phyloP scores from a whole-genome alignment of 2,888 invertebrate species.

The Mesorhabditis belari region DNA sequence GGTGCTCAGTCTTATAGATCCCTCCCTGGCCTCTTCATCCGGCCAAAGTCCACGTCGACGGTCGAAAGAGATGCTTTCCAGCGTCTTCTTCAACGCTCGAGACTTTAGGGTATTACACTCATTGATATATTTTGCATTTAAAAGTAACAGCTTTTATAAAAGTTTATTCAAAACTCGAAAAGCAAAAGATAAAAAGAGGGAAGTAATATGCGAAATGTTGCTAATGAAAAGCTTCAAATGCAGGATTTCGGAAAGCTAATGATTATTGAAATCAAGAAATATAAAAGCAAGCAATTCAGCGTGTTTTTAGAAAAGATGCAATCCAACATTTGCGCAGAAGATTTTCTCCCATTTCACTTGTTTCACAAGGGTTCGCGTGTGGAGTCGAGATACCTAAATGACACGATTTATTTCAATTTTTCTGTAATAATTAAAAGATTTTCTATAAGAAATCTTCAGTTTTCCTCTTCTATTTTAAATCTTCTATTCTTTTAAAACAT shows the following conservation, averaged over 20 bases:
- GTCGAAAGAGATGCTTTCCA: too few relatives aligned
- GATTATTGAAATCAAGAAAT: not conserved
- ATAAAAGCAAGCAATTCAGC: not conserved
- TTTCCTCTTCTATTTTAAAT: not conserved
- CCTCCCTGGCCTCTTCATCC: too few relatives aligned
- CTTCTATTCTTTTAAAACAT: too few relatives aligned
- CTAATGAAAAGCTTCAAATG: not conserved
- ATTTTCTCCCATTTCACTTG: slow-evolving; percentile 45
- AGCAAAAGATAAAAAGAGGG: too few relatives aligned
- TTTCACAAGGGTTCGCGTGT: slow-evolving; percentile 36
- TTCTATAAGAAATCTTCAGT: not conserved
- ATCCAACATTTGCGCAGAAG: slow-evolving; percentile 40
- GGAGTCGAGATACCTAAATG: slow-evolving; percentile 36
- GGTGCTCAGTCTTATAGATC: too few relatives aligned
- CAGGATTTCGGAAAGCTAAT: not conserved
- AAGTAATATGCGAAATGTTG: not conserved
- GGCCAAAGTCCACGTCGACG: too few relatives aligned
- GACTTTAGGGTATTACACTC: too few relatives aligned
- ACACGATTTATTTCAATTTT: not conserved
- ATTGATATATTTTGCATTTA: too few relatives aligned
- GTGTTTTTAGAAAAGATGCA: slow-evolving; percentile 34
- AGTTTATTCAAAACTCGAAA: too few relatives aligned
- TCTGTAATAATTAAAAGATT: not conserved
- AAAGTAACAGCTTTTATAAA: too few relatives aligned
- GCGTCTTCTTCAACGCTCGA: too few relatives aligned